Evolutionary conservation across 2,888 invertebrate genomes (phyloP).

Genomic region (Brachylomia viminalis): DNA sequence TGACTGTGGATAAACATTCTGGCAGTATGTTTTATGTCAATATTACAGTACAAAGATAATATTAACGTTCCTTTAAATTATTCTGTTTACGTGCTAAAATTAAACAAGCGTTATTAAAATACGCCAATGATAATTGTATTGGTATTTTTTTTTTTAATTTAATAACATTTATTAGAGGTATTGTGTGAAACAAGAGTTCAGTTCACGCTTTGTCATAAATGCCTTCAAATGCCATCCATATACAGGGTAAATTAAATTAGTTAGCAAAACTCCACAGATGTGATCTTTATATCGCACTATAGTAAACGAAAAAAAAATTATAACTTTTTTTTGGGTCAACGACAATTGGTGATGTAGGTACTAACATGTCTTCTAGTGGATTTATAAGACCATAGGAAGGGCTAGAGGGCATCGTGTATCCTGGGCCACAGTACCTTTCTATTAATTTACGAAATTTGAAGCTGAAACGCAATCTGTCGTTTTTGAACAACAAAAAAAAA

Average conservation of each 20-base stretch:
- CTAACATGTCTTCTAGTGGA: not conserved
- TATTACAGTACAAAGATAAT: slow-evolving; percentile 64
- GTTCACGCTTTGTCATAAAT: not conserved
- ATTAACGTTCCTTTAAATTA: slow-evolving; percentile 18
- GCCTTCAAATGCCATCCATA: not conserved
- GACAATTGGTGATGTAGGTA: not conserved
- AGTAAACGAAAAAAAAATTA: not conserved
- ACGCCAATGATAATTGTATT: not conserved
- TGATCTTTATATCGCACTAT: not conserved
- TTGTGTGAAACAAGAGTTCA: not conserved
- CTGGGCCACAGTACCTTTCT: not conserved
- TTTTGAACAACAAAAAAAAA: not conserved
- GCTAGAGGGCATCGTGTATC: not conserved
- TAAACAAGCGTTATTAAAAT: not conserved
- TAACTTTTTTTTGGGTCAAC: not conserved
- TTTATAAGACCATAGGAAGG: not conserved
- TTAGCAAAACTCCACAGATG: not conserved
- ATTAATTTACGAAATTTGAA: not conserved
- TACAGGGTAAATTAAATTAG: not conserved
- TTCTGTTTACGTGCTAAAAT: slow-evolving; percentile 27
- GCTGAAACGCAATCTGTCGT: not conserved
- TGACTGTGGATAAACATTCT: slow-evolving; percentile 27
- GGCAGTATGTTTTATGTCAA: slow-evolving; percentile 60
- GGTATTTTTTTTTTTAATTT: too few species aligned
- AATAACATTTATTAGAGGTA: too few species aligned